Percentiles rank a stretch among this genome's conserved stretches.
These are phyloP conservation scores for Heliconius aoede DNA, from an alignment of 2,888 invertebrate species.

Conservation along the genomic window DNA sequence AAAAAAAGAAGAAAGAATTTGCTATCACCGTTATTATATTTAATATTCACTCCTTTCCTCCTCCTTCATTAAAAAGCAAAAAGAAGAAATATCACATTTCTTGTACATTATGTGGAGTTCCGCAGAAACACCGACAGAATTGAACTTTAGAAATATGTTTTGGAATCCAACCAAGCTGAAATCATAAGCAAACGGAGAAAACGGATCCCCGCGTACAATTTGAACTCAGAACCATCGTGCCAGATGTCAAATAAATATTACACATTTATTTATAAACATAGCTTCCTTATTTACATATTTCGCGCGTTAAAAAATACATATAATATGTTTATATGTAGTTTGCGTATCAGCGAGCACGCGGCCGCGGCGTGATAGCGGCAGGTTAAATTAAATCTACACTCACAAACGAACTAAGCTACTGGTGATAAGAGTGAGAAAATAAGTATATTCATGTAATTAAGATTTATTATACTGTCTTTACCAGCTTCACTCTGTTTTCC, in stretches of 20 bases:
- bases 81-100: too few species aligned
- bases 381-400: slow-evolving; percentile 13
- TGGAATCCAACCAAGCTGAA: neutral
- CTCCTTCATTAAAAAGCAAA: too few species aligned
- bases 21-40: too few species aligned
- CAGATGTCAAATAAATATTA: neutral
- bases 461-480: neutral
- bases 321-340: neutral
- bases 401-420: slow-evolving; percentile 6
- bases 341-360: slow-evolving; percentile 20
- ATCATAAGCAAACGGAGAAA: neutral
- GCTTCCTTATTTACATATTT: slow-evolving; percentile 12
- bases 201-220: neutral
- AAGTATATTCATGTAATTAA: neutral
- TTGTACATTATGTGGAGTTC: too few species aligned
- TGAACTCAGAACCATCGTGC: neutral
- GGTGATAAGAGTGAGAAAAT: slow-evolving; percentile 1
- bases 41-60: too few species aligned
- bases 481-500: neutral
- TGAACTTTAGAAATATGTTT: too few species aligned
- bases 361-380: slow-evolving; percentile 19
- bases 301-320: slow-evolving; percentile 3
- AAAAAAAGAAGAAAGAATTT: too few species aligned
- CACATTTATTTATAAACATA: slow-evolving; percentile 8
- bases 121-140: too few species aligned